phyloP scores from a whole-genome alignment of 2,113 vertebrate genomes.

The Tautogolabrus adspersus region DNA sequence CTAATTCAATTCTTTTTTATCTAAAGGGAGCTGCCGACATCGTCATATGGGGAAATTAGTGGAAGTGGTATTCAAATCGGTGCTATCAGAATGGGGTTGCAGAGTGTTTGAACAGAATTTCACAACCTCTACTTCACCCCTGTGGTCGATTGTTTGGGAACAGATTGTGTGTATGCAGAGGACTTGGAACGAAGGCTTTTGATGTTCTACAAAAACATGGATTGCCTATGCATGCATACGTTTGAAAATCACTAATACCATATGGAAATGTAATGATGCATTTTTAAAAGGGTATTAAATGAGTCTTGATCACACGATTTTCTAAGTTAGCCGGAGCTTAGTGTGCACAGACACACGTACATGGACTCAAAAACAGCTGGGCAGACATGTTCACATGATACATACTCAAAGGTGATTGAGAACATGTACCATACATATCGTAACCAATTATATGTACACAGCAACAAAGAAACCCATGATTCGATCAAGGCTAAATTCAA shows the following conservation, averaged over 20 bases:
- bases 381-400: slow-evolving; percentile 12
- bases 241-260: slow-evolving; percentile 60
- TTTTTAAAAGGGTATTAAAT: slow-evolving; percentile 67
- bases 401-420: slow-evolving; percentile 30
- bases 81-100: slow-evolving; percentile 63
- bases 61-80: slow-evolving; percentile 73
- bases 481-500: neutral
- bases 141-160: slow-evolving; percentile 67
- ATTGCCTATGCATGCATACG: slow-evolving; percentile 54
- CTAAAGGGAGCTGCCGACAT: slow-evolving; percentile 67
- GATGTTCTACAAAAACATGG: slow-evolving; percentile 66
- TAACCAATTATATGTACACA: neutral
- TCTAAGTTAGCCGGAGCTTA: slow-evolving; percentile 43
- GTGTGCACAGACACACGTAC: neutral
- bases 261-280: slow-evolving; percentile 67
- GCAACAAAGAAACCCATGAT: neutral
- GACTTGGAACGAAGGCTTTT: slow-evolving; percentile 60
- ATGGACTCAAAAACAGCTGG: slow-evolving; percentile 20
- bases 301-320: slow-evolving; percentile 57
- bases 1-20: slow-evolving; percentile 68
- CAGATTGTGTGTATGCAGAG: slow-evolving; percentile 45
- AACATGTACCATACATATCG: neutral
- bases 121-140: slow-evolving; percentile 65
- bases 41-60: slow-evolving; percentile 75
- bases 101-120: slow-evolving; percentile 69